Evolutionary conservation across 1,140 invertebrate genomes (phyloP), one percentile per base, ranked within the genome.

Genomic region (Grapholita molesta): DNA sequence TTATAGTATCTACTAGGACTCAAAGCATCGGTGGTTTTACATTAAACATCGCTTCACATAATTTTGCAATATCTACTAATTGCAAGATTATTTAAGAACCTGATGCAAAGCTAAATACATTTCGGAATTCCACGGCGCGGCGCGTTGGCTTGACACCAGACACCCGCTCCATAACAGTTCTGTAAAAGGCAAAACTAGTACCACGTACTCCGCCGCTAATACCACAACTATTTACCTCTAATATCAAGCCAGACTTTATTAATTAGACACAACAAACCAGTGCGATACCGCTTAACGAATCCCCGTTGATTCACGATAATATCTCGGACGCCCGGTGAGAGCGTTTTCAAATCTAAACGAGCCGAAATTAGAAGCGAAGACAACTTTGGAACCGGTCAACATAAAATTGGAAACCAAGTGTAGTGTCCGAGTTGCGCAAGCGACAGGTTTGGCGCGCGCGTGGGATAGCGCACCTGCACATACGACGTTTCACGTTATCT

Each of bases 381-480:
- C 89, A 87, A 91, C 78, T 90, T 86, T 73, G 79, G 82, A 91
- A 91, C 88, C 88, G 88, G 89, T 91, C 88, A 91, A 91, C 88
- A 90, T 91, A 91, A 91, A 90, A 91, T 91, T 90, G 89, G 86
- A 91, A 91, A 91, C 89, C 85, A 88, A 90, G 82, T 86, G 86
- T 89, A 85, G 86, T 86, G 75, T 83, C 77, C 77, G 74, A 68
- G 84, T 90, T 90, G 89, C 89, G 85, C 87, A 89, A 90, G 82
- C 85, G 85, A 87, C 85, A 82, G 85, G 88, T 89, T 89, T 85
- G 83, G 83, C 86, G 82, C 32, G 74, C 77, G 83, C 83, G 86
- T 86, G 85, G 85, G 87, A 89, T 84, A 83, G 15, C 35, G 28
- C 71, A 25, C 28, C 67, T 65, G 64, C 71, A 61, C 77, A 68